Base-by-base conservation (phyloP, 2,797 vertebrate species). In the Peromyscus aztecus region DNA sequence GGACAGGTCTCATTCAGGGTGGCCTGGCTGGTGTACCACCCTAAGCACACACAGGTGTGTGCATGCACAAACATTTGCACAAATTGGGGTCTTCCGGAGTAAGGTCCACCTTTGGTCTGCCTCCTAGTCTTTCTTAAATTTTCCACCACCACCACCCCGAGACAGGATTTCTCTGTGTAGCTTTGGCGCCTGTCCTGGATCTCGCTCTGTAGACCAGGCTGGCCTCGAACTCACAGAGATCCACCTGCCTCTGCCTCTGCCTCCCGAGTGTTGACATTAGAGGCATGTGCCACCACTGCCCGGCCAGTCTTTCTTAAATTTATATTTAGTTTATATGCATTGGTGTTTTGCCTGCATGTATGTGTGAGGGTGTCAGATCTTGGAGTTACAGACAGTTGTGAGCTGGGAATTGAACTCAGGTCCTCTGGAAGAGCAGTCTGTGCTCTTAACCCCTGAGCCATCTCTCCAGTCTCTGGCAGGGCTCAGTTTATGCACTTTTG, bases 401-500 rank as follows among this genome's bases (percentile, higher is more conserved):
- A 85, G 43, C 31, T 49, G 71, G 73, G 40, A 75, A 75, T 75
- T 27, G 73, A 75, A 75, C 23, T 7, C 8, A 43, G 29, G 43
- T 49, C 43, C 29, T 83, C 1, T 46, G 13, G 67, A 27, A 55
- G 7, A 52, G 65, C 23, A 37, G 31, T 3, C 43, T 37, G 34
- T 29, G 34, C 49, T 37, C 65, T 87, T 55, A 87, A 55, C 34
- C 21, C 49, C 23, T 37, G 84, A 71, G 27, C 46, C 65, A 86
- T 37, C 46, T 73, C 49, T 71, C 65, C 49, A 12, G 34, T 29
- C 85, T 71, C 37, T 4, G 12, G 4, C 21, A 43, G 71, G 21
- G 31, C 83, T 69, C 31, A 4, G 49, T 73, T 77, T 9, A 24
- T 84, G 59, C 24, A 40, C 43, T 94, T 95, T 77, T 91, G 78